Conservation (phyloP, 2,113 vertebrate species). For the Xiphorhynchus elegans region DNA sequence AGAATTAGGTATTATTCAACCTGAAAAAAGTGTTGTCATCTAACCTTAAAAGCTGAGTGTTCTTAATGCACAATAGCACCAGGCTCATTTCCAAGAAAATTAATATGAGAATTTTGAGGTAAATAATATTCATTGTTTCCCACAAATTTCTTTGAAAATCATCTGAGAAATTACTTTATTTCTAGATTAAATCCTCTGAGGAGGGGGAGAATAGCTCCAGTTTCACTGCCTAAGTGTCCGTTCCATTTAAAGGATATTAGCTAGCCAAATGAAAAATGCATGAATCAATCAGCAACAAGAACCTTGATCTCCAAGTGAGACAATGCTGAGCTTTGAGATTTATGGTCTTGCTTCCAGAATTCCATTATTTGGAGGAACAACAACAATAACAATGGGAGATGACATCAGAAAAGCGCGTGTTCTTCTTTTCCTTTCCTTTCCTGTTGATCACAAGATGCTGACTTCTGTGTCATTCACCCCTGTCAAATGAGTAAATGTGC, state of each 20-base stretch:
- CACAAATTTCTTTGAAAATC: neutral
- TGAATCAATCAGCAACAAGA: slow-evolving; percentile 67
- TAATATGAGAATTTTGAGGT: neutral
- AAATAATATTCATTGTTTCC: slow-evolving; percentile 1
- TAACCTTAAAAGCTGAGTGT: neutral
- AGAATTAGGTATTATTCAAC: neutral
- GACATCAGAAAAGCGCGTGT: slow-evolving; percentile 61
- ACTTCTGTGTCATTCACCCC: slow-evolving; percentile 67
- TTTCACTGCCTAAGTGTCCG: slow-evolving; percentile 59
- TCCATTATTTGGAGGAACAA: slow-evolving; percentile 71
- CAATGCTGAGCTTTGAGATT: slow-evolving; percentile 74
- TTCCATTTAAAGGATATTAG: slow-evolving; percentile 72
- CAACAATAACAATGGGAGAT: slow-evolving; percentile 73
- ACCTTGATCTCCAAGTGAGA: slow-evolving; percentile 56
- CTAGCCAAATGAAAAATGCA: slow-evolving; percentile 65
- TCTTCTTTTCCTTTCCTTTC: slow-evolving; percentile 58
- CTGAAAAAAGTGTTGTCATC: neutral
- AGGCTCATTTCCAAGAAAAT: neutral
- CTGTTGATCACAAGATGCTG: slow-evolving; percentile 67
- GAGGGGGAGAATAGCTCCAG: neutral
- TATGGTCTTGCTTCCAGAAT: slow-evolving; percentile 70
- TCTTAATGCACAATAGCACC: neutral
- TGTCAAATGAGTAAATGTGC: neutral
- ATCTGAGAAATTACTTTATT: neutral
- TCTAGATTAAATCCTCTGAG: neutral